These are phyloP conservation scores for Neotoxoptera formosana DNA, from an alignment of 1,140 invertebrate genomes.

Conservation along the genomic window DNA sequence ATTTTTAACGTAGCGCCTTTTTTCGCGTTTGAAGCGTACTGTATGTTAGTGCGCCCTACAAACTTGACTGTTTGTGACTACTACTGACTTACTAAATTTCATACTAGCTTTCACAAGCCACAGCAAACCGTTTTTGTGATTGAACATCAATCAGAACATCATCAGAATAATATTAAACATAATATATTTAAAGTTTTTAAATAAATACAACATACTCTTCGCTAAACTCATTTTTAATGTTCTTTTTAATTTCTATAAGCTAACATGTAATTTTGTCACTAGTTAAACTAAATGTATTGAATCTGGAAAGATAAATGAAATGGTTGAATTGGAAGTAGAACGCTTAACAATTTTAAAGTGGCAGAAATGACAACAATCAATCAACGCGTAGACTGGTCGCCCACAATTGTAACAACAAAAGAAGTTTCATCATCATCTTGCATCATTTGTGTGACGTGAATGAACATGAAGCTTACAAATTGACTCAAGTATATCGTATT, in stretches of 20 bases:
- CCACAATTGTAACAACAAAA: slow-evolving; percentile 56
- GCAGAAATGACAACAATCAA: slow-evolving; percentile 42
- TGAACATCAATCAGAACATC: slow-evolving; percentile 2
- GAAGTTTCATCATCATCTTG: slow-evolving; percentile 57
- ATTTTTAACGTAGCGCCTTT: neutral
- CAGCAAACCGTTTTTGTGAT: neutral
- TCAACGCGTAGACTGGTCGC: slow-evolving; percentile 13
- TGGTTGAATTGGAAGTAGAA: neutral
- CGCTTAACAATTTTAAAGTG: slow-evolving; percentile 17
- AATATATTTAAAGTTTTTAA: neutral
- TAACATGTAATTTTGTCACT: neutral
- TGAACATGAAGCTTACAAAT: slow-evolving; percentile 60
- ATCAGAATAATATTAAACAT: slow-evolving; percentile 22
- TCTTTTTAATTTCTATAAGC: neutral
- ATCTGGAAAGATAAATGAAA: neutral
- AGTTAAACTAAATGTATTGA: neutral
- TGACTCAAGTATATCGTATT: slow-evolving; percentile 5
- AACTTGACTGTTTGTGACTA: neutral
- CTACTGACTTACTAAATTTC: too few relatives aligned
- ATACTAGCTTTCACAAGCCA: neutral
- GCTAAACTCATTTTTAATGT: slow-evolving; percentile 10
- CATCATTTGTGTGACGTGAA: slow-evolving; percentile 51
- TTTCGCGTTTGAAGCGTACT: neutral
- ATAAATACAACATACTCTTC: neutral
- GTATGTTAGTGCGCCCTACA: too few relatives aligned